Conservation (phyloP, 2,888 invertebrate genomes). For the Entomobrya multifasciata region DNA sequence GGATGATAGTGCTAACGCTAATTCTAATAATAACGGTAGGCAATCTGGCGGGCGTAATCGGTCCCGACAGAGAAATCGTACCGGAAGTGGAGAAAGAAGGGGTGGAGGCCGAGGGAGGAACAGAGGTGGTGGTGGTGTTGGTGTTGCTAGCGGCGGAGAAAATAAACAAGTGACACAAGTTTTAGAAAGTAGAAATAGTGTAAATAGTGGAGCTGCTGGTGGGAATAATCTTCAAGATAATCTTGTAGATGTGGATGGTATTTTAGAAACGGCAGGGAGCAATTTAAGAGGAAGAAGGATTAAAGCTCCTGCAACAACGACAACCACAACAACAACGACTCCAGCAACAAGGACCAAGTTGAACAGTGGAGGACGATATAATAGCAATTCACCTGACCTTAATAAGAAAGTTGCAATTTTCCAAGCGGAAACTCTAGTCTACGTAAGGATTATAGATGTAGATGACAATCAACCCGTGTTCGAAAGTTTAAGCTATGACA, state of each 20-base stretch:
- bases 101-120: slow-evolving; percentile 4
- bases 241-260: slow-evolving; percentile 60
- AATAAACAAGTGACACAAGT: slow-evolving; percentile 57
- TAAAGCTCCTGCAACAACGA: slow-evolving; percentile 35
- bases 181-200: slow-evolving; percentile 54
- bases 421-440: slow-evolving; percentile 75
- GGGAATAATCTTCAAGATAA: slow-evolving; percentile 56
- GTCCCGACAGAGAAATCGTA: slow-evolving; percentile 59
- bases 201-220: background rate
- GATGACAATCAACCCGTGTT: slow-evolving; percentile 87
- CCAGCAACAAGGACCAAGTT: slow-evolving; percentile 41
- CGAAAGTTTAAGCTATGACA: slow-evolving; percentile 93
- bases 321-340: slow-evolving; percentile 61
- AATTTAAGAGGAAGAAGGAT: slow-evolving; percentile 43
- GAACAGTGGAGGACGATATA: background rate
- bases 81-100: slow-evolving; percentile 64
- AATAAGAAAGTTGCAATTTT: slow-evolving; percentile 39
- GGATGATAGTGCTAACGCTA: slow-evolving; percentile 19
- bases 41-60: slow-evolving; percentile 40
- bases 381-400: slow-evolving; percentile 8
- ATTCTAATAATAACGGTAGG: slow-evolving; percentile 8
- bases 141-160: too few relatives aligned
- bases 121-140: too few relatives aligned
- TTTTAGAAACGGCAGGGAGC: slow-evolving; percentile 42
- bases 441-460: slow-evolving; percentile 76